Percentiles rank a stretch among this genome's conserved stretches.
Conservation (phyloP, 2,797 vertebrate species). For the Dermochelys coriacea region DNA sequence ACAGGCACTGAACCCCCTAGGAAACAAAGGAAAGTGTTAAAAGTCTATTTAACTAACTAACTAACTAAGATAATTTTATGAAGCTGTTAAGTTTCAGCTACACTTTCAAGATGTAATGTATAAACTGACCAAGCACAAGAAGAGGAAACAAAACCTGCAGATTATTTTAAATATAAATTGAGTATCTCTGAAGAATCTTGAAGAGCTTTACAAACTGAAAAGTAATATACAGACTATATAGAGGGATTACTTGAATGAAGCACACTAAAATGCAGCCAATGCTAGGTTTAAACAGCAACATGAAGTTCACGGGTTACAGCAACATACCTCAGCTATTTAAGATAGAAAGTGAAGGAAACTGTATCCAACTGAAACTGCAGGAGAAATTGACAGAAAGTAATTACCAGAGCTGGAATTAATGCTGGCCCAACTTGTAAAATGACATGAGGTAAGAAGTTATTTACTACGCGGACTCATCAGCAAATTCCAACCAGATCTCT, state of each 20-base stretch:
- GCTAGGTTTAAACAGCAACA: not conserved
- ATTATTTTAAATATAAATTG: not conserved
- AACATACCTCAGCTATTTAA: not conserved
- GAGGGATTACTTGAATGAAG: not conserved
- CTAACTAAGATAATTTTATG: not conserved
- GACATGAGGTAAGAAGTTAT: not conserved
- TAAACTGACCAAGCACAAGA: not conserved
- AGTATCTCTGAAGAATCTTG: not conserved
- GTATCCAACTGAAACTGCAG: not conserved
- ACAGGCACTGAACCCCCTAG: slow-evolving; percentile 75
- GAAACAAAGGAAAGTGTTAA: slow-evolving; percentile 32
- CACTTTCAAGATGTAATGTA: not conserved
- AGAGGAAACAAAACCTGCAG: not conserved
- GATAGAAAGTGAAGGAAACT: not conserved
- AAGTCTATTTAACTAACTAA: not conserved
- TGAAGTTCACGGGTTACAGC: not conserved
- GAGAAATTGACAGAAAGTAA: not conserved
- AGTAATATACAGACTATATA: not conserved
- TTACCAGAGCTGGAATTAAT: not conserved
- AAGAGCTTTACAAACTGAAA: not conserved
- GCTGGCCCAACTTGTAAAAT: not conserved
- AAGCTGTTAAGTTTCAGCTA: not conserved
- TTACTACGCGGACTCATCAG: not conserved
- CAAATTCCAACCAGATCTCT: not conserved
- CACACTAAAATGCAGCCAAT: not conserved